Evolutionary conservation across 92 coral and sea anemone genomes (phyloP).

Genomic region (Scolanthus callimorphus): DNA sequence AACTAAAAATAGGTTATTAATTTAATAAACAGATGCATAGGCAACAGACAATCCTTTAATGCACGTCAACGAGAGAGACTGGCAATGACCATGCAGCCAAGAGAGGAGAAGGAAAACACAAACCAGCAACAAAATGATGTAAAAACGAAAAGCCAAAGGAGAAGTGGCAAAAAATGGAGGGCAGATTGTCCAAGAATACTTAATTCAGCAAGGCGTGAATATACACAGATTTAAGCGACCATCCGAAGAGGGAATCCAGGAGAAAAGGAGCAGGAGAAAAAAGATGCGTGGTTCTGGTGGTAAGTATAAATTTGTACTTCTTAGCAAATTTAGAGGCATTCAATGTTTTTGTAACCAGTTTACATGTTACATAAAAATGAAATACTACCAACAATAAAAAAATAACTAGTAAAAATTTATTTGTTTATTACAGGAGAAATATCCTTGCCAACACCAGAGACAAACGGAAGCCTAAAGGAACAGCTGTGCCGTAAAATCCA

Average conservation of each 20-base stretch:
- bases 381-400: background rate
- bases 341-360: background rate
- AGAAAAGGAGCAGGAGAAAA: slow-evolving; percentile 5
- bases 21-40: too few relatives aligned
- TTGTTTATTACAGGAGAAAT: too few relatives aligned
- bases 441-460: slow-evolving; percentile 21
- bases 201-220: slow-evolving; percentile 6
- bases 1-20: too few relatives aligned
- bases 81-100: background rate
- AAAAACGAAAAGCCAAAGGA: slow-evolving; percentile 16
- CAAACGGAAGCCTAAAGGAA: slow-evolving; percentile 15
- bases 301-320: background rate
- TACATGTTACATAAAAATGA: background rate
- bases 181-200: slow-evolving; percentile 14
- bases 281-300: slow-evolving; percentile 33
- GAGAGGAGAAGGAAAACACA: background rate
- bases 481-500: slow-evolving; percentile 13
- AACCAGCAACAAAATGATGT: background rate
- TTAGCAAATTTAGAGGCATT: background rate
- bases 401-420: too few relatives aligned
- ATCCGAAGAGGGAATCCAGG: background rate
- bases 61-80: slow-evolving; percentile 7
- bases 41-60: slow-evolving; percentile 6
- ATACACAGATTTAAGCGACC: slow-evolving; percentile 6
- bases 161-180: slow-evolving; percentile 40